Evolutionary conservation across 2,888 invertebrate genomes (phyloP), one percentile per base, ranked within the genome.

Genomic region (Microplitis deprimator): DNA sequence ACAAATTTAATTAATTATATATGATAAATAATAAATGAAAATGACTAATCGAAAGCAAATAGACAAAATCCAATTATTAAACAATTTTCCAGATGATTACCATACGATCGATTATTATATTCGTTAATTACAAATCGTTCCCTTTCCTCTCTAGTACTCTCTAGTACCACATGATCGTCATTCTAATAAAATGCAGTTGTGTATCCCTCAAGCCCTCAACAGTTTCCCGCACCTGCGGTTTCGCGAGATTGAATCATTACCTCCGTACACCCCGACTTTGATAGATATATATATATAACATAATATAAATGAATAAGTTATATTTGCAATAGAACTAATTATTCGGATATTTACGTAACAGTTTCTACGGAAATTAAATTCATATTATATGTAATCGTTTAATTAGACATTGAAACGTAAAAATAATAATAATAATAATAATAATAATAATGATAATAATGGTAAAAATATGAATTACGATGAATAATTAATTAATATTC

Each of bases 61-160:
- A 38, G 65, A 83, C 76, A 80, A 76, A 81, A 79, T 78, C 74
- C 79, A 82, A 84, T 85, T 83, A 83, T 80, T 71, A 77, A 82
- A 82, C 80, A 79, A 82, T 85, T 85, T 81, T 80, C 79, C 78
- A 77, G 75, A 80, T 82, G 80, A 77, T 72, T 72, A 82, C 81
- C 77, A 77, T 79, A 76, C 77, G 79, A 84, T 82, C 80, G 80
- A 85, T 85, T 83, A 83, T 85, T 82, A 64, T 50, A 50, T 64
- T 81, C 80, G 78, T 69, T 81, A 78, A 77, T 79, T 77, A 79
- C 80, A 77, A 74, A 75, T 72, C 59, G 59, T 67, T 76, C 70
- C 73, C 29, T 29, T 60, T 10, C 59, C 41, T 73, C 75, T 17
- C 41, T 61, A 29, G 29, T 4, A 29, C 17, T 39, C 13, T 13